phyloP scores from a whole-genome alignment of 2,888 invertebrate species.

The Morpho achilles region DNA sequence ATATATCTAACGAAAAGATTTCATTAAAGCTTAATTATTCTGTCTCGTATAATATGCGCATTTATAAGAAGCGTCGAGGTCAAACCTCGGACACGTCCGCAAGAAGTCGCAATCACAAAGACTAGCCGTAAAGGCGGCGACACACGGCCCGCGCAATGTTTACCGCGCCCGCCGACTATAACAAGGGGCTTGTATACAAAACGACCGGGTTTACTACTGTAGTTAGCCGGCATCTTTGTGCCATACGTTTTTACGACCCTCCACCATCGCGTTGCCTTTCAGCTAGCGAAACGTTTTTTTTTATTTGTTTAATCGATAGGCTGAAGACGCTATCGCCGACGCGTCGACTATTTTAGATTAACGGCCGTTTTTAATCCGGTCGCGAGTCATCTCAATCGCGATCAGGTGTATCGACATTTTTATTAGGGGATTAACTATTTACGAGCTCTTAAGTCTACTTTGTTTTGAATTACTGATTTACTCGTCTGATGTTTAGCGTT shows the following conservation, averaged over 20 bases:
- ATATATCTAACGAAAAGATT: neutral
- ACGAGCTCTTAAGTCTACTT: constrained; percentile 68
- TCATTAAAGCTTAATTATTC: constrained; percentile 1
- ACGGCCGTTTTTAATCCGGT: constrained; percentile 65
- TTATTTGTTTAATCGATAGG: constrained; percentile 78
- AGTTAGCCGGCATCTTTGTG: constrained; percentile 73
- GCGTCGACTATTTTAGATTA: constrained; percentile 59
- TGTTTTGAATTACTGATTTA: constrained; percentile 60
- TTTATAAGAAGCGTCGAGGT: constrained; percentile 35
- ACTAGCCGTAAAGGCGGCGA: constrained; percentile 71
- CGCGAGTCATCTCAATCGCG: constrained; percentile 55
- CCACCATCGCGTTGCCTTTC: constrained; percentile 71
- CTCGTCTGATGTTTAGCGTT: constrained; percentile 44
- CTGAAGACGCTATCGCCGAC: constrained; percentile 63
- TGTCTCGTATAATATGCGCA: constrained; percentile 9
- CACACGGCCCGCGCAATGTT: constrained; percentile 68
- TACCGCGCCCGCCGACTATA: constrained; percentile 65
- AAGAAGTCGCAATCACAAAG: constrained; percentile 61
- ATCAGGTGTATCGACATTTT: constrained; percentile 70
- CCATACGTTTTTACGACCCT: constrained; percentile 75
- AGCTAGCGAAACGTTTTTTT: constrained; percentile 68
- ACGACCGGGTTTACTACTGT: constrained; percentile 72
- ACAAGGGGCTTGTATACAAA: constrained; percentile 74
- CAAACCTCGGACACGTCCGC: constrained; percentile 53
- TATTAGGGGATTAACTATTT: constrained; percentile 70